Evolutionary conservation across 2,797 vertebrate species (phyloP), one percentile per base, ranked within the genome.

Genomic region (Alca torda): DNA sequence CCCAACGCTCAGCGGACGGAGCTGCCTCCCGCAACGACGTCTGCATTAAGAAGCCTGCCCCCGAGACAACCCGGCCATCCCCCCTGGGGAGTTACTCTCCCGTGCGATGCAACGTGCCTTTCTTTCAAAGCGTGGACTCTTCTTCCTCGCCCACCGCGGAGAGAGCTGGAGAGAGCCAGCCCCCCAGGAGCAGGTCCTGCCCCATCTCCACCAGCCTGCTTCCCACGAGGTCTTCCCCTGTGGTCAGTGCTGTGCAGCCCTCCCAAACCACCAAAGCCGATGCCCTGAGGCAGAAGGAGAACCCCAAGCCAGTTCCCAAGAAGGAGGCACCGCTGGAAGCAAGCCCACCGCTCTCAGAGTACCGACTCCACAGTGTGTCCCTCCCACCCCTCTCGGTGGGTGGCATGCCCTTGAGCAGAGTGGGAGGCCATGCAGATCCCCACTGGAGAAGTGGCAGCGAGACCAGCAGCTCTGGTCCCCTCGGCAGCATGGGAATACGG

Each of bases 11-110:
- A 2, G 91, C 26, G 2, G 97, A 97, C 0, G 95, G 96, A 70
- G 96, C 98, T 37, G 93, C 95, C 37, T 95, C 90, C 1, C 86
- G 39, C 5, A 17, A 57, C 1, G 97, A 98, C 16, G 92, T 97
- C 8, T 53, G 56, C 25, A 9, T 43, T 65, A 97, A 78, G 37
- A 98, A 96, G 72, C 96, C 98, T 9, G 98, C 97, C 30, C 98
- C 98, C 0, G 98, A 98, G 69, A 98, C 98, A 28, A 98, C 98
- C 0, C 98, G 99, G 5, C 99, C 99, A 0, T 99, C 99, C 1
- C 99, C 99, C 1, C 98, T 99, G 30, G 99, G 99, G 56, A 99
- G 99, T 95, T 99, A 99, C 96, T 99, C 99, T 23, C 99, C 99
- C 0, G 98, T 99, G 31, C 98, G 98, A 30, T 98, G 98, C 94